These are phyloP conservation scores for Chaetops frenatus DNA, from an alignment of 2,113 vertebrate species.

Conservation along the genomic window DNA sequence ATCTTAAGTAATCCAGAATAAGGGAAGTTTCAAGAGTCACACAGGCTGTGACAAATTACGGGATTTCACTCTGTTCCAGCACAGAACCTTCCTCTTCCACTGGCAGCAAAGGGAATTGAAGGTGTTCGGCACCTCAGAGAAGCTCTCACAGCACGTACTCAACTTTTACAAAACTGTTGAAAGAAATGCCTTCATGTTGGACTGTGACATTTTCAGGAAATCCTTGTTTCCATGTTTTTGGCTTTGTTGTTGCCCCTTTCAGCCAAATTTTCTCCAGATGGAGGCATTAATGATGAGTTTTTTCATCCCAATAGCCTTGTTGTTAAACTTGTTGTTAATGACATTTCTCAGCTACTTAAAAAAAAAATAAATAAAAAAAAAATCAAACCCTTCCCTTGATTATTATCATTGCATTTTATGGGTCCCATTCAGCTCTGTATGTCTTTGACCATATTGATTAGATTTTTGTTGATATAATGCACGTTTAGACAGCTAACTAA, in stretches of 20 bases:
- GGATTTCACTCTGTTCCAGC: background rate
- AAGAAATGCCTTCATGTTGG: background rate
- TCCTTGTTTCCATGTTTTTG: background rate
- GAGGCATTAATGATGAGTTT: background rate
- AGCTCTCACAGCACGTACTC: background rate
- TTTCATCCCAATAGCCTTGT: background rate
- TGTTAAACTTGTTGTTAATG: background rate
- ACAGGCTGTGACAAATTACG: background rate
- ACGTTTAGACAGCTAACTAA: background rate
- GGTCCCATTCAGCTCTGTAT: background rate
- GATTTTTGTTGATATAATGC: background rate
- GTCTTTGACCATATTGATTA: background rate
- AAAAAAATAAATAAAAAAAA: background rate
- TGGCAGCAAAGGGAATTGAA: background rate
- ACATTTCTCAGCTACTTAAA: background rate
- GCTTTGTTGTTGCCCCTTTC: background rate
- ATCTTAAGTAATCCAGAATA: conserved; percentile 36
- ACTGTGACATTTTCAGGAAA: background rate
- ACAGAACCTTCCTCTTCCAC: background rate
- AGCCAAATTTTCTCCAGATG: background rate
- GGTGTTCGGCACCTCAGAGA: background rate
- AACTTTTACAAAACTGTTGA: background rate
- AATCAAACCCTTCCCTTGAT: background rate
- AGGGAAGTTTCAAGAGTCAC: conserved; percentile 16
- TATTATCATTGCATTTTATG: background rate